These are phyloP conservation scores for Germaria angustata DNA, from an alignment of 2,888 invertebrate genomes.

Conservation along the genomic window DNA sequence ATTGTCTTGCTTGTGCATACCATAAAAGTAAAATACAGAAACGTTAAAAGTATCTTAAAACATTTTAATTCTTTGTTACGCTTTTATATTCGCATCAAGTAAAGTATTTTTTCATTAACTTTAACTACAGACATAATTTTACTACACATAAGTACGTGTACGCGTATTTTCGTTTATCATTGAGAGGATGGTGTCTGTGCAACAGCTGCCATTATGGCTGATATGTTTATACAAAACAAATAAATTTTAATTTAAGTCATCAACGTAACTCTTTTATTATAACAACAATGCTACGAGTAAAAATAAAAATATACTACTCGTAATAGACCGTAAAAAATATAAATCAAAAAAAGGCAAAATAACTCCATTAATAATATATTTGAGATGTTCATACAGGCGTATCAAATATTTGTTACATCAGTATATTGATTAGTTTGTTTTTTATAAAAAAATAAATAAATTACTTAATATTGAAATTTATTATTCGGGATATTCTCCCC, in stretches of 20 bases:
- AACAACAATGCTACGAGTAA: constrained; percentile 1
- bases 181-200: not conserved
- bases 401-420: no score
- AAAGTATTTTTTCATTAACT: constrained; percentile 4
- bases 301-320: not conserved
- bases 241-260: constrained; percentile 36
- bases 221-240: constrained; percentile 49
- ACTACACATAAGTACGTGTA: no score
- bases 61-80: no score
- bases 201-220: constrained; percentile 31
- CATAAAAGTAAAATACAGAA: not conserved
- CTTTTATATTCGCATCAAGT: no score
- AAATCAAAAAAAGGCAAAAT: not conserved
- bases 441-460: no score
- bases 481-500: no score
- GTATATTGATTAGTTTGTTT: no score
- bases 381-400: not conserved
- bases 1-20: no score
- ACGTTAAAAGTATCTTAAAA: no score
- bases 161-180: not conserved
- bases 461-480: no score
- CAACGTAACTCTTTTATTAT: constrained; percentile 25
- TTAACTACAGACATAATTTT: no score
- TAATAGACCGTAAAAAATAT: not conserved
- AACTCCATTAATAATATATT: constrained; percentile 23